Conservation (phyloP, 30 jellyfish, hydroid and myxozoan species). For the Calvadosia cruxmelitensis region DNA sequence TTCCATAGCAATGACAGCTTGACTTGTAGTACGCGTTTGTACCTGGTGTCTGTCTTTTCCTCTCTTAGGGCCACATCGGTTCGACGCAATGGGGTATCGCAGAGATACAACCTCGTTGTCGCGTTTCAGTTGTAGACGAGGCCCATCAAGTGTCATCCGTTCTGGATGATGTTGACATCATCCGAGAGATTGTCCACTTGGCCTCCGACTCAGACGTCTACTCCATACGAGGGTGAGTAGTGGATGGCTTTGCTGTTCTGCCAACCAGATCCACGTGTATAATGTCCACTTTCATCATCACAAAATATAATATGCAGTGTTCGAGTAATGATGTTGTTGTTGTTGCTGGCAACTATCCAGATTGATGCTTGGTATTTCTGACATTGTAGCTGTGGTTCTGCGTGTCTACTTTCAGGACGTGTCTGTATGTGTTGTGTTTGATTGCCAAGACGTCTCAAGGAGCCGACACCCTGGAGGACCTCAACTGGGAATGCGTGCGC, state of each 20-base stretch:
- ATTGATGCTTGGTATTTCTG: background rate
- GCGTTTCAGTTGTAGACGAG: constrained; percentile 2
- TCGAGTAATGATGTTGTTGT: no score
- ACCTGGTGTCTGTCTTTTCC: no score
- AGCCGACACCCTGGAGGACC: constrained; percentile 77
- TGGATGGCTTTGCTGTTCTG: background rate
- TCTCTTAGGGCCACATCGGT: constrained; percentile 79
- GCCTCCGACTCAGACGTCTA: constrained; percentile 73
- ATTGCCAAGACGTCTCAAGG: constrained; percentile 84
- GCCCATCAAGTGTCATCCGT: background rate
- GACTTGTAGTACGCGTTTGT: no score
- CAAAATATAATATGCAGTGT: no score
- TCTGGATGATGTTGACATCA: constrained; percentile 41
- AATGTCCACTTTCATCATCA: no score
- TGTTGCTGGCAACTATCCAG: background rate
- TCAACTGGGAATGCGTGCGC: constrained; percentile 92
- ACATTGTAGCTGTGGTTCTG: no score
- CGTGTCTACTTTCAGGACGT: constrained; percentile 35
- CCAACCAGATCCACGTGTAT: no score
- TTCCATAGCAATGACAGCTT: no score
- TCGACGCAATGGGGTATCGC: constrained; percentile 65
- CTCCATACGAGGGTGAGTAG: constrained; percentile 80
- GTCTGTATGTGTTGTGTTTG: constrained; percentile 75
- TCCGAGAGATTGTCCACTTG: constrained; percentile 39
- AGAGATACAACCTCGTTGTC: constrained; percentile 20